These are phyloP conservation scores for Brevimyrus niger DNA, from an alignment of 2,113 vertebrate species.

Conservation along the genomic window DNA sequence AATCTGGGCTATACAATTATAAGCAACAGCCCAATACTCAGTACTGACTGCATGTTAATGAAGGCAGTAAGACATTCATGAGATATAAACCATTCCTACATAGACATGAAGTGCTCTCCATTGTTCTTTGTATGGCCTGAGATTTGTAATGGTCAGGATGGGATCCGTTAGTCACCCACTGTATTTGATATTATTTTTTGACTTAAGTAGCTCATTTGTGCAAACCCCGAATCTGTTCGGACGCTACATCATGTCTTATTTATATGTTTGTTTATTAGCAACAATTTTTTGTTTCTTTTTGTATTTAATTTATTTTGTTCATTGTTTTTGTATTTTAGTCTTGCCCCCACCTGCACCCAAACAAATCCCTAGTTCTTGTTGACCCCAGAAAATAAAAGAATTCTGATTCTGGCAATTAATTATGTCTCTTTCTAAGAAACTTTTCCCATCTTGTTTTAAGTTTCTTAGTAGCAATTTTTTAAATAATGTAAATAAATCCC, in stretches of 20 bases:
- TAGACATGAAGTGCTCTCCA: neutral
- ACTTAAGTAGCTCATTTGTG: neutral
- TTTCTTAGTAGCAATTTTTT: neutral
- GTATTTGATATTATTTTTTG: neutral
- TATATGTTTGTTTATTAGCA: neutral
- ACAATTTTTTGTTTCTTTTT: neutral
- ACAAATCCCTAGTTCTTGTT: neutral
- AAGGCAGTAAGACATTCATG: neutral
- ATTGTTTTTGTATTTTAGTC: neutral
- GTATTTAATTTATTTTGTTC: neutral
- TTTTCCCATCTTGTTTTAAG: neutral
- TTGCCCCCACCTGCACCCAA: neutral
- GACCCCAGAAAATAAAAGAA: neutral
- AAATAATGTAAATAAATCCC: neutral
- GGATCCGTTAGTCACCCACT: neutral
- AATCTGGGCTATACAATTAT: neutral
- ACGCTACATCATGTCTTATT: neutral
- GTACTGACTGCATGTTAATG: neutral
- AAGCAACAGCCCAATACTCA: neutral
- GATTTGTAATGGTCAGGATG: neutral
- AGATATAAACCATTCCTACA: too few species aligned
- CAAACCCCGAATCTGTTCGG: neutral
- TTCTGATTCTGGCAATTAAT: neutral
- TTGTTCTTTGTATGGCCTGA: neutral
- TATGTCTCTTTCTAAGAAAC: neutral